These are phyloP conservation scores for Andrena hattorfiana DNA, from an alignment of 2,888 invertebrate species.

Conservation along the genomic window DNA sequence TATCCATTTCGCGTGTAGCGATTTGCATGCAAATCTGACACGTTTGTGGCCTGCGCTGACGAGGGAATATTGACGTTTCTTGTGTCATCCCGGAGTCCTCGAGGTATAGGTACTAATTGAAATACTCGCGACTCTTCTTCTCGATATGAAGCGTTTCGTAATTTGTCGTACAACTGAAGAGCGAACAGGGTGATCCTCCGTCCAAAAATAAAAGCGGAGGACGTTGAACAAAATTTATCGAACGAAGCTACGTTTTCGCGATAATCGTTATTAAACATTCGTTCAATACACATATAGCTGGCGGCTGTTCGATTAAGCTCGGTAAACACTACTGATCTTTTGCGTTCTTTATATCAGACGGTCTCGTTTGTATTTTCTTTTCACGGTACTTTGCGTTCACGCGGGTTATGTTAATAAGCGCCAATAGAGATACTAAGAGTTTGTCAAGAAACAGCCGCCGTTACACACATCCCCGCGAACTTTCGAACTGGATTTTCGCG, in stretches of 20 bases:
- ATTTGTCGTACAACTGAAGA: too few species aligned
- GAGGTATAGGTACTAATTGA: slow-evolving; percentile 34
- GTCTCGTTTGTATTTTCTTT: background rate
- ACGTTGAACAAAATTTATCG: too few species aligned
- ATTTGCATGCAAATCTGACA: slow-evolving; percentile 68
- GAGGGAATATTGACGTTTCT: slow-evolving; percentile 40
- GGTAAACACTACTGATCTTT: background rate
- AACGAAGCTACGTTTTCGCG: too few species aligned
- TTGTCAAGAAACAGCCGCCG: background rate
- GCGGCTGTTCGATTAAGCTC: background rate
- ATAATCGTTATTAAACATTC: too few species aligned
- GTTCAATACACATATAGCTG: too few species aligned
- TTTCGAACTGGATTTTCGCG: background rate
- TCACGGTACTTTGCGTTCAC: background rate
- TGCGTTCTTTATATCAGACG: background rate
- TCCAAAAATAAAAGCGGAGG: too few species aligned
- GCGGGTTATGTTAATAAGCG: background rate
- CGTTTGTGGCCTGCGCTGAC: slow-evolving; percentile 14
- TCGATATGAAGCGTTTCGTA: background rate
- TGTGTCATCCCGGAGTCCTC: slow-evolving; percentile 7
- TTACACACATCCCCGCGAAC: background rate
- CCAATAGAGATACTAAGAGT: background rate
- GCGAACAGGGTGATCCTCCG: too few species aligned
- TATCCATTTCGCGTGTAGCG: slow-evolving; percentile 63
- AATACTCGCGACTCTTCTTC: slow-evolving; percentile 1